These are phyloP conservation scores for Xenentodon cancila DNA, from an alignment of 2,797 vertebrate genomes.

Conservation along the genomic window DNA sequence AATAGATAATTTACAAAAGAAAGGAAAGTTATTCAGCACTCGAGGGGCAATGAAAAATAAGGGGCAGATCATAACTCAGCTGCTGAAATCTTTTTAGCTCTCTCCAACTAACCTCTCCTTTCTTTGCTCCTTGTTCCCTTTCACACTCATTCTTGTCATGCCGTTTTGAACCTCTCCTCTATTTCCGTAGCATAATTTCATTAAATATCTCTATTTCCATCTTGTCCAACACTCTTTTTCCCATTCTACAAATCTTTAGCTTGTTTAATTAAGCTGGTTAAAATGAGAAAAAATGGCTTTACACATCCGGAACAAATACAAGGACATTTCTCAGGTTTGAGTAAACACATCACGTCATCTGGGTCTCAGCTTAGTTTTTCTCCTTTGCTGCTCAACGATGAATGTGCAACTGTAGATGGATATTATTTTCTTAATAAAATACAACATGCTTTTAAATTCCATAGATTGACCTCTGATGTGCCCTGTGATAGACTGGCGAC, in stretches of 20 bases:
- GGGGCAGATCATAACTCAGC: slow-evolving; percentile 57
- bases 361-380: slow-evolving; percentile 33
- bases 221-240: background rate
- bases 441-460: too few species aligned
- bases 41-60: slow-evolving; percentile 47
- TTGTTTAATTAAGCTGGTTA: background rate
- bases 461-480: too few species aligned
- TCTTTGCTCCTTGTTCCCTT: slow-evolving; percentile 22
- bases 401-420: slow-evolving; percentile 49
- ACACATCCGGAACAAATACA: slow-evolving; percentile 39
- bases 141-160: slow-evolving; percentile 7
- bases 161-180: background rate
- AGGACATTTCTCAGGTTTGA: slow-evolving; percentile 35
- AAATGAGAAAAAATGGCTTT: background rate
- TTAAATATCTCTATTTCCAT: slow-evolving; percentile 22
- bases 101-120: slow-evolving; percentile 24
- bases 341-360: slow-evolving; percentile 53
- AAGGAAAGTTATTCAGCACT: slow-evolving; percentile 50
- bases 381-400: slow-evolving; percentile 51
- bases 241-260: background rate
- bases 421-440: too few species aligned
- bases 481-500: too few species aligned
- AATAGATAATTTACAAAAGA: slow-evolving; percentile 64
- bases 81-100: slow-evolving; percentile 49
- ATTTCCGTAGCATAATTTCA: background rate